phyloP scores from a whole-genome alignment of 2,888 invertebrate genomes.

The Orthosia gracilis region DNA sequence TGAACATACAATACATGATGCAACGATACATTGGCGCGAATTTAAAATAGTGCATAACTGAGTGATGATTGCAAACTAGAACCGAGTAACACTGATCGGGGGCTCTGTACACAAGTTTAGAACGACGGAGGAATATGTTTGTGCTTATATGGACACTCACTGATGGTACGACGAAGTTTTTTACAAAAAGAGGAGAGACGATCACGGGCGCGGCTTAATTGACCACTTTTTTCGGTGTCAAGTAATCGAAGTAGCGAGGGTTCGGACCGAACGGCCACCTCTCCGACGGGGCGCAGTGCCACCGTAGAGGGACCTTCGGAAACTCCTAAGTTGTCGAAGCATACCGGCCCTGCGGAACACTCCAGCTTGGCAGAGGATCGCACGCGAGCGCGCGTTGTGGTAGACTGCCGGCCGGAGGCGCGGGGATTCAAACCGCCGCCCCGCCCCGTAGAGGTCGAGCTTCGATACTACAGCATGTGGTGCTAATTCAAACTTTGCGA shows the following conservation, averaged over 20 bases:
- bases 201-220: slow-evolving; percentile 87
- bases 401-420: slow-evolving; percentile 83
- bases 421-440: slow-evolving; percentile 70
- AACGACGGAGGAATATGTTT: slow-evolving; percentile 46
- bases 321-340: slow-evolving; percentile 89
- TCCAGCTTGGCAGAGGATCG: slow-evolving; percentile 88
- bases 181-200: slow-evolving; percentile 88
- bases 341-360: slow-evolving; percentile 89
- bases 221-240: slow-evolving; percentile 85
- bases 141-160: slow-evolving; percentile 81
- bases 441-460: slow-evolving; percentile 76
- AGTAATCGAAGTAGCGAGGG: slow-evolving; percentile 86
- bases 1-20: slow-evolving; percentile 73
- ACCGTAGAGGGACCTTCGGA: slow-evolving; percentile 81
- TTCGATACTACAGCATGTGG: slow-evolving; percentile 74
- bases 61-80: slow-evolving; percentile 40
- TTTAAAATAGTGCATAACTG: slow-evolving; percentile 50
- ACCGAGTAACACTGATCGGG: slow-evolving; percentile 34
- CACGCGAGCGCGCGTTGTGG: slow-evolving; percentile 86
- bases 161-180: slow-evolving; percentile 89
- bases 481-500: slow-evolving; percentile 84
- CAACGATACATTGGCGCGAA: slow-evolving; percentile 61
- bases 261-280: slow-evolving; percentile 85
- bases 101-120: slow-evolving; percentile 34
- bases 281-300: slow-evolving; percentile 85